These are phyloP conservation scores for Butastur rufipennis DNA, from an alignment of 2,113 vertebrate species.

Conservation along the genomic window DNA sequence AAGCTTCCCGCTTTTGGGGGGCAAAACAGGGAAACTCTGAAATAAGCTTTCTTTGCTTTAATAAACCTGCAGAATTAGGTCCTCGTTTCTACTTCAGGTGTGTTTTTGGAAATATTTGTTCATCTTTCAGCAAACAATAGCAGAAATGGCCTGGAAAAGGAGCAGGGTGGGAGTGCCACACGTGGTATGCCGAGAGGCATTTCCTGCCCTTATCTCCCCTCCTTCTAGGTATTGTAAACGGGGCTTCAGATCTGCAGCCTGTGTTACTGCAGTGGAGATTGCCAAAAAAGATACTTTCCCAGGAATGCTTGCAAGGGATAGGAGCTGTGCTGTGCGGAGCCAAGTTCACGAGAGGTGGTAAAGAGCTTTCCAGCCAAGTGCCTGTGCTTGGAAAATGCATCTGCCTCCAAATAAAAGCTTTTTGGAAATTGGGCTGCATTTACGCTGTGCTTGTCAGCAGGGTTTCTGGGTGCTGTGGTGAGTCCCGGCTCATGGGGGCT, in stretches of 20 bases:
- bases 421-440: not conserved
- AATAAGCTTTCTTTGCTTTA: not conserved
- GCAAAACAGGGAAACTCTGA: not conserved
- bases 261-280: not conserved
- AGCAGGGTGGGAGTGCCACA: conserved; percentile 32
- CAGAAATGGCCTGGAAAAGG: conserved; percentile 33
- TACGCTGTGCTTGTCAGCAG: rapidly evolving
- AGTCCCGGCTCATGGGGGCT: rapidly evolving
- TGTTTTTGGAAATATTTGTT: conserved; percentile 43
- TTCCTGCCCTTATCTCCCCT: conserved; percentile 53
- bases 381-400: not conserved
- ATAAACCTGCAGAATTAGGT: not conserved
- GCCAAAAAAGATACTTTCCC: conserved; percentile 39
- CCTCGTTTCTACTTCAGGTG: not conserved
- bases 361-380: not conserved
- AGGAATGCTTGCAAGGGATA: not conserved
- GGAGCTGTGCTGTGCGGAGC: not conserved
- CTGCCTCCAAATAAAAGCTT: rapidly evolving
- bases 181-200: conserved; percentile 5
- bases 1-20: not conserved
- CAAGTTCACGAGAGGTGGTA: not conserved
- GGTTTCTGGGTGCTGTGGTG: not conserved
- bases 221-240: conserved; percentile 40
- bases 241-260: conserved; percentile 16
- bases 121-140: conserved; percentile 33